A percentile compares a stretch with the other conserved stretches of the same genome.
phyloP scores from a whole-genome alignment of 1,140 invertebrate species.

The Megathymus violae region DNA sequence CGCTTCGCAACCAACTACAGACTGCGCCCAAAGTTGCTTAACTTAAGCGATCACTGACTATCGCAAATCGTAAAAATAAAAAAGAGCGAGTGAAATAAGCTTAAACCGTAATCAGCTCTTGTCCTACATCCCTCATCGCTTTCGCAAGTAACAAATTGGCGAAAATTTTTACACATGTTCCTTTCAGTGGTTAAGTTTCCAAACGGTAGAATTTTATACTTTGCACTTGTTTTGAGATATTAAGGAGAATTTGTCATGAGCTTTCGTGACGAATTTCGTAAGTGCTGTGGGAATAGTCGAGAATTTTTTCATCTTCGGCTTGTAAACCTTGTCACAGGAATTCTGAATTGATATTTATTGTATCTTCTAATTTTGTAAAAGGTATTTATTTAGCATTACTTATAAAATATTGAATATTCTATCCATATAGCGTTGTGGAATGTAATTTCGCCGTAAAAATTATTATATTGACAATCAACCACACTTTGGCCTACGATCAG shows the following conservation, averaged over 20 bases:
- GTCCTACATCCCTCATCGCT: constrained; percentile 46
- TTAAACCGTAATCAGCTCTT: constrained; percentile 35
- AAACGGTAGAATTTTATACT: constrained; percentile 55
- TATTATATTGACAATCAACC: too few species aligned
- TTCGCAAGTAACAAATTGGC: constrained; percentile 68
- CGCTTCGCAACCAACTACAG: too few species aligned
- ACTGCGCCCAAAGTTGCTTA: too few species aligned
- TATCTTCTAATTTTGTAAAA: constrained; percentile 17
- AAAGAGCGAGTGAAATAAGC: too few species aligned
- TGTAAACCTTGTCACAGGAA: constrained; percentile 6
- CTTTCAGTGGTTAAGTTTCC: constrained; percentile 58
- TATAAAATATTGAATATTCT: too few species aligned
- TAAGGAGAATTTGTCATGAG: constrained; percentile 52
- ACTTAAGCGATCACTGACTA: too few species aligned
- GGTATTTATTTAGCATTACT: constrained; percentile 10
- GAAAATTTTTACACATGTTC: constrained; percentile 75
- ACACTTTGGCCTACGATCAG: too few species aligned
- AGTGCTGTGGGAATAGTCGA: constrained; percentile 13
- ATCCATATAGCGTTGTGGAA: too few species aligned
- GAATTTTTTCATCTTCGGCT: constrained; percentile 26
- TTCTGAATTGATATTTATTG: constrained; percentile 12
- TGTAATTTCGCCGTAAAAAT: too few species aligned
- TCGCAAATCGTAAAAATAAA: too few species aligned
- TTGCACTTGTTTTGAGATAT: constrained; percentile 54
- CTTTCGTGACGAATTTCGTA: constrained; percentile 35